Evolutionary conservation across 2,797 vertebrate species (phyloP).

Genomic region (Lepilemur septentrionalis): DNA sequence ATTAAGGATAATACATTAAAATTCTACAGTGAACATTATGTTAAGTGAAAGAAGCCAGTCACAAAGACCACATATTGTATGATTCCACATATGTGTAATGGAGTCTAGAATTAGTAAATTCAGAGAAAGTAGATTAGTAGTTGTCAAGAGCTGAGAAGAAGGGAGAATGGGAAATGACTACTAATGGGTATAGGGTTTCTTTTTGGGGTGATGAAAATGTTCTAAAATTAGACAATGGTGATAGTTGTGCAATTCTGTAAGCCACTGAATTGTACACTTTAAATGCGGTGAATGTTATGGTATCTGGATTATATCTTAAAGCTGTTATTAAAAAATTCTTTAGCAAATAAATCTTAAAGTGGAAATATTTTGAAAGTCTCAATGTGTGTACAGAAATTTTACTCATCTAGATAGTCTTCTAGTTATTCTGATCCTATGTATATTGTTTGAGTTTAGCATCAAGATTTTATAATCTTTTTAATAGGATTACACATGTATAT

Average conservation of each 20-base stretch:
- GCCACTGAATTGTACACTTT: not conserved
- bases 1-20: not conserved
- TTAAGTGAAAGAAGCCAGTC: not conserved
- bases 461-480: constrained; percentile 50
- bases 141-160: not conserved
- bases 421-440: not conserved
- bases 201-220: not conserved
- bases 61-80: not conserved
- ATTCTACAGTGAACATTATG: not conserved
- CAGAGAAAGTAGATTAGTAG: not conserved
- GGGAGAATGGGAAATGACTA: not conserved
- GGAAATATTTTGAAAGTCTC: constrained; percentile 33
- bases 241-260: not conserved
- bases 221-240: not conserved
- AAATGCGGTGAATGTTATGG: not conserved
- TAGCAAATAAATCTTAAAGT: constrained; percentile 5
- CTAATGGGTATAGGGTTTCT: not conserved
- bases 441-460: constrained; percentile 22
- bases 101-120: not conserved
- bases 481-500: constrained; percentile 32
- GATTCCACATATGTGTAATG: not conserved
- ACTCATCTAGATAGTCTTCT: not conserved
- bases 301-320: constrained; percentile 7
- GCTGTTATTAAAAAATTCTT: not conserved
- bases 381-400: not conserved